Evolutionary conservation across 2,113 vertebrate species (phyloP).

Genomic region (Cavia aperea): DNA sequence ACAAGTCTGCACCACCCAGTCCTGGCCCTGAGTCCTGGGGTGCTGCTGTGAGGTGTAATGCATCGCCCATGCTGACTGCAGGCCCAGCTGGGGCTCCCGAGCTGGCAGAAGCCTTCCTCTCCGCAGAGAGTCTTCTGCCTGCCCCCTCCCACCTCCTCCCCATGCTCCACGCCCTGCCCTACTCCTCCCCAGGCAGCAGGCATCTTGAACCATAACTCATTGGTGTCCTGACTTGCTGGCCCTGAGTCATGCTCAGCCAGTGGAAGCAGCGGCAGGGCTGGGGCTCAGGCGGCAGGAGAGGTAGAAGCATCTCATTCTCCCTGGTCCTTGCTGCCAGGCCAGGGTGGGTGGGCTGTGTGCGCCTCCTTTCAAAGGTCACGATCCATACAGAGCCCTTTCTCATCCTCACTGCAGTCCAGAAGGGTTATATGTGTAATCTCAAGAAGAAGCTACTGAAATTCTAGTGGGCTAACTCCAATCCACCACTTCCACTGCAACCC

Average conservation of each 20-base stretch:
- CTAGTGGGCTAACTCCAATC: no score
- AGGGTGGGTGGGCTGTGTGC: no score
- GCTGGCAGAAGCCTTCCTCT: background rate
- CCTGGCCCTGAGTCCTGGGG: background rate
- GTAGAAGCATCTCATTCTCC: background rate
- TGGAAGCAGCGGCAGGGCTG: background rate
- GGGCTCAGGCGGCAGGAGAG: background rate
- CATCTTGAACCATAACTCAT: background rate
- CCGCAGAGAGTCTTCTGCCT: background rate
- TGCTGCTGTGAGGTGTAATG: no score
- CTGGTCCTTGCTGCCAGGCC: background rate
- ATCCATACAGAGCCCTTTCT: no score
- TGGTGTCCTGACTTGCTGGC: background rate
- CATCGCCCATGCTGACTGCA: fast-evolving
- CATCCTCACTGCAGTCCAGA: no score
- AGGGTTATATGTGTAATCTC: no score
- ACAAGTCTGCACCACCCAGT: no score
- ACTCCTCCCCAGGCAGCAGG: no score
- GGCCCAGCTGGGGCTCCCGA: fast-evolving
- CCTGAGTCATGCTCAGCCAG: background rate
- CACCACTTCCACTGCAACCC: no score
- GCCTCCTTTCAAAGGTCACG: no score
- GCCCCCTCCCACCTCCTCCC: background rate
- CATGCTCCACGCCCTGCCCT: background rate
- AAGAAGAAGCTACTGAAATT: no score